Evolutionary conservation across 2,797 vertebrate species (phyloP).

Genomic region (Lates japonicus): DNA sequence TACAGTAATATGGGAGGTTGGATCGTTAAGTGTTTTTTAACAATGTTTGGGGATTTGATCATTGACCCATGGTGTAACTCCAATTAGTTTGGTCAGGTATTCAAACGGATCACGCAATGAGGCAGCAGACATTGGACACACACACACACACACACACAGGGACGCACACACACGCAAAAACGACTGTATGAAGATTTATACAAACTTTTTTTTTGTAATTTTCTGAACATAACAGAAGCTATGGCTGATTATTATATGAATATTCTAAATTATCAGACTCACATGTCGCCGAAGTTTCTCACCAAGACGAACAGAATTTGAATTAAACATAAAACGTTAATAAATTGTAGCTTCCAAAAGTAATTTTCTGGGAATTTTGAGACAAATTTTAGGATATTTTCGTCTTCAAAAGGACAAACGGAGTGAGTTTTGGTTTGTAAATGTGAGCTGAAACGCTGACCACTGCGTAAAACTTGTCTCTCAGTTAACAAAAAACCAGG

Average conservation of each 20-base stretch:
- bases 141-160: conserved; percentile 14
- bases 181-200: neutral
- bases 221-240: neutral
- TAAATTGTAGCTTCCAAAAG: neutral
- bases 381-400: too few relatives aligned
- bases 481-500: too few relatives aligned
- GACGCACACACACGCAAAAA: neutral
- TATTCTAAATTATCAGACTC: neutral
- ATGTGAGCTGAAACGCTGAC: too few relatives aligned
- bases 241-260: neutral
- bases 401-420: too few relatives aligned
- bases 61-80: conserved; percentile 56
- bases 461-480: too few relatives aligned
- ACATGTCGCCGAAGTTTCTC: neutral
- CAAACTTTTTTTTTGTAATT: neutral
- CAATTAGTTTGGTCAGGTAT: conserved; percentile 66
- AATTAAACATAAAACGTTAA: neutral
- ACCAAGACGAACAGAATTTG: neutral
- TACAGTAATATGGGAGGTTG: conserved; percentile 40
- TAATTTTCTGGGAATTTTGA: too few relatives aligned
- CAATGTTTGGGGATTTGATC: conserved; percentile 63
- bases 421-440: neutral
- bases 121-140: conserved; percentile 33
- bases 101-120: conserved; percentile 63
- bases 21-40: conserved; percentile 64